Base-by-base conservation (phyloP, 1,140 invertebrate species). In the Drosophila elegans region DNA sequence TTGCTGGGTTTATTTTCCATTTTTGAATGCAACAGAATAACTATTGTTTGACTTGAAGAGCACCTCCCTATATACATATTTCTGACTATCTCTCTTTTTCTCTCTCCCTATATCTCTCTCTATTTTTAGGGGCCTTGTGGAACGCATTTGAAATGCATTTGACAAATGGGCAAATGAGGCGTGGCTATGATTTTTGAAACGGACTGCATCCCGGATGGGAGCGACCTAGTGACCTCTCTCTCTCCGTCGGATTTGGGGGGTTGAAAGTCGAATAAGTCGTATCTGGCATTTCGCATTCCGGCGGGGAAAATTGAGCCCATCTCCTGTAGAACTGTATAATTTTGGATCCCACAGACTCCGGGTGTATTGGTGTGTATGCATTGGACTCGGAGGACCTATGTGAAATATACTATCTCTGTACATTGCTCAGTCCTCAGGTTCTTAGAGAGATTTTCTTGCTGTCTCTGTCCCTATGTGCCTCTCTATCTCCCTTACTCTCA, bases 121-220 rank as follows among this genome's bases (percentile, higher is more conserved):
- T 34, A 38, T 36, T 21, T 21, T 21, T 55, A 21, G 60, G 51
- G 27, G 51, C 36, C 36, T 48, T 69, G 56, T 84, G 80, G 80
- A 84, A 80, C 80, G 80, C 77, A 84, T 84, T 84, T 84, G 69
- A 83, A 79, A 79, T 83, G 80, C 80, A 84, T 75, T 61, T 71
- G 79, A 32, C 73, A 81, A 67, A 72, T 76, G 66, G 74, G 62
- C 75, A 83, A 78, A 83, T 79, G 80, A 80, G 80, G 80, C 80
- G 80, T 83, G 80, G 80, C 75, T 60, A 69, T 42, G 60, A 66
- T 66, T 67, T 51, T 27, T 29, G 27, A 29, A 38, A 34, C 45
- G 61, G 64, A 67, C 16, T 72, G 68, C 68, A 72, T 72, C 66
- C 68, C 68, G 68, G 66, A 68, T 53, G 38, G 66, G 63, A 56